phyloP scores from a whole-genome alignment of 2,888 invertebrate genomes.

The Spicauda simplicius region DNA sequence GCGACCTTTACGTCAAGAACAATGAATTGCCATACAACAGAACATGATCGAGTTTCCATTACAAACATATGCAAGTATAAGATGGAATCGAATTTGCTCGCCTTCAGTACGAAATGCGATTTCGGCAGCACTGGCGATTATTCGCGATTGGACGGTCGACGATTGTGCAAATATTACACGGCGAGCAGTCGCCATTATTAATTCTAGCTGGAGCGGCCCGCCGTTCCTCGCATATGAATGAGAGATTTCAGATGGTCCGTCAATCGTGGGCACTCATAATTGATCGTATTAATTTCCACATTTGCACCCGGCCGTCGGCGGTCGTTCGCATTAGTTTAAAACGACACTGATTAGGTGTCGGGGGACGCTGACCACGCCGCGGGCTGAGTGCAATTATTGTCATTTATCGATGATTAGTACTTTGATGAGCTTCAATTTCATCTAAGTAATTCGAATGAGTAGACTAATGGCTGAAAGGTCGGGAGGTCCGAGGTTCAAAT shows the following conservation, averaged over 20 bases:
- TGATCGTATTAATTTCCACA: slow-evolving; percentile 60
- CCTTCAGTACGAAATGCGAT: slow-evolving; percentile 19
- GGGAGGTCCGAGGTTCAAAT: no score
- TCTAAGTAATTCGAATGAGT: no score
- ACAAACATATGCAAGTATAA: no score
- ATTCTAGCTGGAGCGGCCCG: slow-evolving; percentile 47
- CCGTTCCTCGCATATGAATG: slow-evolving; percentile 63
- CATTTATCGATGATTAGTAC: not conserved
- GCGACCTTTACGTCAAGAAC: no score
- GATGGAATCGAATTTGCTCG: slow-evolving; percentile 20
- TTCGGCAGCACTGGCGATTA: slow-evolving; percentile 14
- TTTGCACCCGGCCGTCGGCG: slow-evolving; percentile 34
- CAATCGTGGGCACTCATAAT: slow-evolving; percentile 63
- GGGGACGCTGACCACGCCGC: slow-evolving; percentile 8
- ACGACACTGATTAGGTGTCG: slow-evolving; percentile 27
- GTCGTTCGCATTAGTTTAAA: slow-evolving; percentile 18
- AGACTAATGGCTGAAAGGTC: no score
- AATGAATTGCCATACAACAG: no score
- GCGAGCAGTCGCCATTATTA: slow-evolving; percentile 46
- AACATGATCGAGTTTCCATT: no score
- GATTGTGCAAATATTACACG: slow-evolving; percentile 60
- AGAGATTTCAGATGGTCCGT: slow-evolving; percentile 62
- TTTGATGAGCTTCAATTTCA: not conserved
- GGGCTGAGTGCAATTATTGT: not conserved
- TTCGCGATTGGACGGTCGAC: slow-evolving; percentile 50